Evolutionary conservation across 2,113 vertebrate species (phyloP), one percentile per base, ranked within the genome.

Genomic region (Sialia sialis): DNA sequence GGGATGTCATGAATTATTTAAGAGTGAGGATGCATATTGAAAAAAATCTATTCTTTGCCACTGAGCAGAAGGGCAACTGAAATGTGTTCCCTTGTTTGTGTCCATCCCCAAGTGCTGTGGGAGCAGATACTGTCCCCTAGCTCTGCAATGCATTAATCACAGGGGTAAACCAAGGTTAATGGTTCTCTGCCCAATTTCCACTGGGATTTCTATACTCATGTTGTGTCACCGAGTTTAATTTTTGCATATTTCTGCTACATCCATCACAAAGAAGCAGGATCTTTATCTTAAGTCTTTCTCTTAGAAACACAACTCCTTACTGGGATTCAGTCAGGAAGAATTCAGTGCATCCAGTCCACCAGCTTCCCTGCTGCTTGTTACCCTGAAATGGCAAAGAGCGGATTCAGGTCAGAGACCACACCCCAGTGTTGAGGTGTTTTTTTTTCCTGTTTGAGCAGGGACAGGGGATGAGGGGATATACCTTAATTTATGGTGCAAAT

Each of bases 141-240:
- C 25, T 41, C 41, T 55, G 63, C 63, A 83, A 23, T 32, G 55
- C 18, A 69, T 60, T 83, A 69, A 55, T 52, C 27, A 7, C 7
- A 68, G 48, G 9, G 14, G 10, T 34, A 19, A 25, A 59, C 23
- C 16, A 49, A 72, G 49, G 27, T 36, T 85, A 72, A 64, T 56
- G 5, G 15, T 7, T 66, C 58, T 56, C 36, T 87, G 13, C 14
- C 27, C 25, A 19, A 3, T 56, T 91, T 60, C 34, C 7, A 5
- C 20, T 74, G 2, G 5, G 10, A 82, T 89, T 46, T 87, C 44
- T 73, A 22, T 8, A 32, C 15, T 75, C 2, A 0, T 0, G 0
- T 36, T 67, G 43, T 41, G 17, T 56, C 4, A 29, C 23, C 11
- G 34, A 46, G 19, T 21, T 94, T 81, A 22, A 11, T 74, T 95